Conservation (phyloP, 2,888 invertebrate species). For the Deilephila elpenor region DNA sequence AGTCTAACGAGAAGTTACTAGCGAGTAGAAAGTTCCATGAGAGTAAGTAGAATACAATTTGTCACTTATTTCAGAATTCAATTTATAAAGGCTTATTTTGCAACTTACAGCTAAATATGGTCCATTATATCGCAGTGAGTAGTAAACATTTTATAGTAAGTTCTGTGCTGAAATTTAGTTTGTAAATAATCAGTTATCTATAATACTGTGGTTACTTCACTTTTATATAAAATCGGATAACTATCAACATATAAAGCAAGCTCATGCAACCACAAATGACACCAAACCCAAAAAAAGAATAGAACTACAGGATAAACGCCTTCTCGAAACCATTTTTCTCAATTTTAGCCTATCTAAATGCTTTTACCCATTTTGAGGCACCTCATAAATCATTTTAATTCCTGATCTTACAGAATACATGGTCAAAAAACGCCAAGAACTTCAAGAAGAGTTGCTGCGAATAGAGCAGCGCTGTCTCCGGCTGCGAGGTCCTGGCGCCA, state of each 20-base stretch:
- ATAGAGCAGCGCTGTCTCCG: conserved; percentile 84
- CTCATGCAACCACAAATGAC: too few species aligned
- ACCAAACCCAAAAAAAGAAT: too few species aligned
- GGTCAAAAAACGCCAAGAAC: conserved; percentile 85
- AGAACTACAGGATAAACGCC: too few species aligned
- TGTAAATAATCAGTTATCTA: not conserved
- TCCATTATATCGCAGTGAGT: conserved; percentile 71
- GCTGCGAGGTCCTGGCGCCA: conserved; percentile 58
- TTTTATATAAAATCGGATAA: too few species aligned
- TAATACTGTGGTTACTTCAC: too few species aligned
- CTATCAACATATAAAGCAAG: too few species aligned
- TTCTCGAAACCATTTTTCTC: too few species aligned
- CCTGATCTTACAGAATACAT: conserved; percentile 81
- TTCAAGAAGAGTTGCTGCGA: conserved; percentile 86
- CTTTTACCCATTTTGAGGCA: too few species aligned
- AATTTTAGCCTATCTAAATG: too few species aligned
- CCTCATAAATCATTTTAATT: not conserved
- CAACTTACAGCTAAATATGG: conserved; percentile 69
- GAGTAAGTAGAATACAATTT: conserved; percentile 76
- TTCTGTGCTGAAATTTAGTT: not conserved
- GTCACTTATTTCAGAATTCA: conserved; percentile 24
- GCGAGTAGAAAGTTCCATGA: conserved; percentile 87
- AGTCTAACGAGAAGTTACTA: conserved; percentile 87
- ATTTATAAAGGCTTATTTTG: conserved; percentile 31
- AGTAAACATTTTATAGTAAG: conserved; percentile 32